Evolutionary conservation across 2,888 invertebrate genomes (phyloP), one percentile per base, ranked within the genome.

Genomic region (Leistus spinibarbis): DNA sequence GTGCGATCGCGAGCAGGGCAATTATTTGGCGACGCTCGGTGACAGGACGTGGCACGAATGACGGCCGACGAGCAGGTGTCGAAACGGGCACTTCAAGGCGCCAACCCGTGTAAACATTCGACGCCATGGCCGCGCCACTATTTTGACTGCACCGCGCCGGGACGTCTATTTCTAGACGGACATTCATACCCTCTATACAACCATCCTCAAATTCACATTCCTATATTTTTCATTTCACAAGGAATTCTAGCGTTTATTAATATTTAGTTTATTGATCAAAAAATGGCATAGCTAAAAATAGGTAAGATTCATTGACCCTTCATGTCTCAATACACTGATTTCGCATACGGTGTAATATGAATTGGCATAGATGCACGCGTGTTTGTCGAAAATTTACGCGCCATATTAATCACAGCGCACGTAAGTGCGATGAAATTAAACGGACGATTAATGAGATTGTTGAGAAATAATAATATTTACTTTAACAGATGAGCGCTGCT

Each of bases 71-170:
- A 77, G 77, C 80, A 80, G 80, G 80, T 80, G 80, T 79, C 77
- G 79, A 80, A 80, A 78, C 77, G 79, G 78, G 73, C 80, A 79
- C 79, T 77, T 73, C 69, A 77, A 78, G 80, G 80, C 80, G 80
- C 80, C 80, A 77, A 76, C 70, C 76, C 76, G 76, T 76, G 77
- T 79, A 79, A 80, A 80, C 79, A 80, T 75, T 27, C 69, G 78
- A 76, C 76, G 76, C 76, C 65, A 71, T 70, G 76, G 72, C 76
- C 75, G 77, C 76, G 77, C 76, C 76, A 76, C 69, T 80, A 78
- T 79, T 79, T 79, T 80, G 80, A 77, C 77, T 76, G 77, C 69
- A 54, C 7, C 10, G 7, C 68, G 69, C 67, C 53, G 54, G 13
- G 40, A 17, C 13, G 19, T 27, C 70, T 70, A 70, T 70, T 70